phyloP scores from a whole-genome alignment of 2,888 invertebrate species.

The Dasypolia templi region DNA sequence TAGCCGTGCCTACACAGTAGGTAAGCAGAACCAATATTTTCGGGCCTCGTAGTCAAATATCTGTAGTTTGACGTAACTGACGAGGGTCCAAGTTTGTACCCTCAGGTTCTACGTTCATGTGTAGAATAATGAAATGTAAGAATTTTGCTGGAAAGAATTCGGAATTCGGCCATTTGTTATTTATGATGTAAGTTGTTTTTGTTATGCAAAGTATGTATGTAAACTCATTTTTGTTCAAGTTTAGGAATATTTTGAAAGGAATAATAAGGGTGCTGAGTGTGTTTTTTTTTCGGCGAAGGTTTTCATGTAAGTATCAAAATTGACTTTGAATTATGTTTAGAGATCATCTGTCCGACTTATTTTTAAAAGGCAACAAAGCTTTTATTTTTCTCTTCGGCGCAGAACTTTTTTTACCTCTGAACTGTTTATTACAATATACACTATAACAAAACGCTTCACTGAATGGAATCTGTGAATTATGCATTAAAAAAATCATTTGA shows the following conservation, averaged over 20 bases:
- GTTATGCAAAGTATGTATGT: conserved; percentile 32
- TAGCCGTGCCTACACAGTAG: neutral
- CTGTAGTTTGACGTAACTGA: conserved; percentile 53
- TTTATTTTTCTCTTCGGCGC: fast-evolving
- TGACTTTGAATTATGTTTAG: neutral
- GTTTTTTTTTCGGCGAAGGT: neutral
- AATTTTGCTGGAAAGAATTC: conserved; percentile 25
- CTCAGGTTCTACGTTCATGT: conserved; percentile 19
- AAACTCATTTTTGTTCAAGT: conserved; percentile 37
- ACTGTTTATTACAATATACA: neutral
- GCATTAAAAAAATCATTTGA: neutral
- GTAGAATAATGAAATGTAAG: conserved; percentile 50
- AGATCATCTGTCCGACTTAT: neutral
- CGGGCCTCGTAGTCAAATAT: conserved; percentile 44
- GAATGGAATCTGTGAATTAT: neutral
- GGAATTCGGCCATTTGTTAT: conserved; percentile 40
- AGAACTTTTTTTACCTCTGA: too few relatives aligned
- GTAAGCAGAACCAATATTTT: conserved; percentile 47
- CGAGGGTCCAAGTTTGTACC: conserved; percentile 41
- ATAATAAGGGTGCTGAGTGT: neutral
- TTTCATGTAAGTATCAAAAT: neutral
- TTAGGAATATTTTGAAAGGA: conserved; percentile 19
- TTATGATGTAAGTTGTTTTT: conserved; percentile 50
- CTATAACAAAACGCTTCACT: neutral
- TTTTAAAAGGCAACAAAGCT: neutral